Evolutionary conservation across 2,888 invertebrate genomes (phyloP).

Genomic region (Formica aserva): DNA sequence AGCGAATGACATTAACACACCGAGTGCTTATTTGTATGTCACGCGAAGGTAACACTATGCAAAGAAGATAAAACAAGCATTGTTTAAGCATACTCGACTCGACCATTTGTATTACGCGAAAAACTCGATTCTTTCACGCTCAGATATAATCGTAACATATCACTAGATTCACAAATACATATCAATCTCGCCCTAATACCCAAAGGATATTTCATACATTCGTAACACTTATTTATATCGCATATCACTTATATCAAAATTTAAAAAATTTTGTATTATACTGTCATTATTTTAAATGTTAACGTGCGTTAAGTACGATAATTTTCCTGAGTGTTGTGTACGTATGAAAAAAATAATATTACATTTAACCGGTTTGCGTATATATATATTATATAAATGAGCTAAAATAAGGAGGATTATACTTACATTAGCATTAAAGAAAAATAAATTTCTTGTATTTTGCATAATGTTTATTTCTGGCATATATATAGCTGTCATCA

Average conservation of each 20-base stretch:
- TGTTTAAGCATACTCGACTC: constrained; percentile 29
- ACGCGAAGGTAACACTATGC: constrained; percentile 13
- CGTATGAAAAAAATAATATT: neutral
- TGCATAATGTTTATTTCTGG: neutral
- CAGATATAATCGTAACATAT: neutral
- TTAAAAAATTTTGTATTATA: neutral
- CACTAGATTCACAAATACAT: neutral
- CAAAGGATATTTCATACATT: neutral
- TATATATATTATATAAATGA: constrained; percentile 5
- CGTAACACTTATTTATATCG: neutral
- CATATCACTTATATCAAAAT: neutral
- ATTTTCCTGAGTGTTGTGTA: neutral
- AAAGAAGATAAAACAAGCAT: constrained; percentile 27
- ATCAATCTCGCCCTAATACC: neutral
- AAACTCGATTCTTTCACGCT: constrained; percentile 4
- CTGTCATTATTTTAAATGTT: neutral
- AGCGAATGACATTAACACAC: constrained; percentile 34
- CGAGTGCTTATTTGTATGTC: constrained; percentile 15
- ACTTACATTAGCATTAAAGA: neutral
- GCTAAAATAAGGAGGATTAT: neutral
- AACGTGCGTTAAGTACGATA: neutral
- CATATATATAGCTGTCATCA: neutral
- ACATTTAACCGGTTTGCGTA: neutral
- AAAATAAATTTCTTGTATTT: neutral
- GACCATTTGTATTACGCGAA: constrained; percentile 3